Evolutionary conservation across 2,888 invertebrate species (phyloP).

Genomic region (Thelaira solivaga): DNA sequence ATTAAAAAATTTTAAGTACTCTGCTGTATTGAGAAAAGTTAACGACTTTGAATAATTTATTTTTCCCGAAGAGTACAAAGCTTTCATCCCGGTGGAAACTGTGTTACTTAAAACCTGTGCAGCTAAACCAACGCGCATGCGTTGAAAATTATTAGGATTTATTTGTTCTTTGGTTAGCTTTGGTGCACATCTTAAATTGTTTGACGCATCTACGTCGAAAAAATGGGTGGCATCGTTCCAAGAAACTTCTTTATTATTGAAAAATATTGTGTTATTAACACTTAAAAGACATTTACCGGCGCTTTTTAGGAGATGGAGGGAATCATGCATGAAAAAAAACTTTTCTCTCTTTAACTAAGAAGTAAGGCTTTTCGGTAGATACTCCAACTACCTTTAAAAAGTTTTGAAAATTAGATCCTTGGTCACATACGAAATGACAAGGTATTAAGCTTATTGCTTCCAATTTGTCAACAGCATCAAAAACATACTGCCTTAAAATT

Average conservation of each 20-base stretch:
- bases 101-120: not conserved
- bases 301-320: not conserved
- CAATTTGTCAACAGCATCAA: not conserved
- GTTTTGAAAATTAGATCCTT: too few relatives aligned
- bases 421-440: not conserved
- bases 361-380: not conserved
- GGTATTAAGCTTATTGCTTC: conserved; percentile 3
- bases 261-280: too few relatives aligned
- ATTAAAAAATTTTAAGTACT: conserved; percentile 34
- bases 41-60: not conserved
- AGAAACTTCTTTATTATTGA: too few relatives aligned
- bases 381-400: too few relatives aligned
- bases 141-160: not conserved
- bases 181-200: too few relatives aligned
- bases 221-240: too few relatives aligned
- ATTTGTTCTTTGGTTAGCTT: not conserved
- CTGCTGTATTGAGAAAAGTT: conserved; percentile 18
- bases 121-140: not conserved
- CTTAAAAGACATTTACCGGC: too few relatives aligned
- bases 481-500: not conserved
- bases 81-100: not conserved
- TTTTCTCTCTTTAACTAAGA: not conserved
- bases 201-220: too few relatives aligned
- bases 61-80: not conserved
- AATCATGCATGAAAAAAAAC: not conserved